Evolutionary conservation across 2,797 vertebrate species (phyloP).

Genomic region (Allobates femoralis): DNA sequence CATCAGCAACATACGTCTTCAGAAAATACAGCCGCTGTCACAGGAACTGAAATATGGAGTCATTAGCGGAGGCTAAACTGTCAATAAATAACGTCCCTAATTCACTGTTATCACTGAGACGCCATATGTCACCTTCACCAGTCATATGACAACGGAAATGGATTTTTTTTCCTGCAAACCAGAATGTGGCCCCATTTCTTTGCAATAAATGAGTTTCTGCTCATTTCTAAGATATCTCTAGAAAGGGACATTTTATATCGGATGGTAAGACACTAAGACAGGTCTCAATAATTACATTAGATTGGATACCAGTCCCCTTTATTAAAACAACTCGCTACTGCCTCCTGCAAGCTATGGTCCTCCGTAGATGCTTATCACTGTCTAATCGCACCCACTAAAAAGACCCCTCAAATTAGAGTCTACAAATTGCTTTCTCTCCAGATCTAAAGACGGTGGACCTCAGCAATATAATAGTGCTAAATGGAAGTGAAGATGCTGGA

Average conservation of each 20-base stretch:
- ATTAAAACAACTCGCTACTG: neutral
- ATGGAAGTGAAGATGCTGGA: neutral
- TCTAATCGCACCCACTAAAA: neutral
- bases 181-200: conserved; percentile 14
- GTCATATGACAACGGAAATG: conserved; percentile 43
- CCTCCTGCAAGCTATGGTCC: neutral
- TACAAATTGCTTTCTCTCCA: neutral
- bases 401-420: neutral
- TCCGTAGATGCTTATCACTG: neutral
- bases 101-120: conserved; percentile 52
- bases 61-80: conserved; percentile 57
- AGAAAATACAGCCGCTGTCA: conserved; percentile 51
- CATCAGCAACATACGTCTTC: conserved; percentile 46
- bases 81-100: conserved; percentile 55
- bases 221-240: conserved; percentile 1
- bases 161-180: conserved; percentile 20
- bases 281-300: neutral
- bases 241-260: neutral
- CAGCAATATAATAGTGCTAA: neutral
- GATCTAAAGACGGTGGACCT: neutral
- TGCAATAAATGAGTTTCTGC: neutral
- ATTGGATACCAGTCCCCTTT: neutral
- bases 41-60: conserved; percentile 45
- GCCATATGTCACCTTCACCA: conserved; percentile 34
- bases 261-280: neutral